These are phyloP conservation scores for Heliothis subflexa DNA, from an alignment of 1,140 invertebrate species.

Conservation along the genomic window DNA sequence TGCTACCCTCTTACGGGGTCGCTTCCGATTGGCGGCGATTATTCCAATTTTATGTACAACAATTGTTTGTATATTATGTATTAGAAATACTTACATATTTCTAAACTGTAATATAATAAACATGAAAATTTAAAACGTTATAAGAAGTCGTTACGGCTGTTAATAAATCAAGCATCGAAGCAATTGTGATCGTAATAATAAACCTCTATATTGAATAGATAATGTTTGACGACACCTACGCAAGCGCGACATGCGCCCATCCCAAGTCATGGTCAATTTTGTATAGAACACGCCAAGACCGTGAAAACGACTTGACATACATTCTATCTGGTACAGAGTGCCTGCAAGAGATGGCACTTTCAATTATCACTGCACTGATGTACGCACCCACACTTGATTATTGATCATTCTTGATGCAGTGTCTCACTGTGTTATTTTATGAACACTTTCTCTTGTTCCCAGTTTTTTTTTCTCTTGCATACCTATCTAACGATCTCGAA, in stretches of 20 bases:
- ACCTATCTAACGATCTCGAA: conserved; percentile 66
- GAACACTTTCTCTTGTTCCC: conserved; percentile 78
- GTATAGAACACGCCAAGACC: conserved; percentile 71
- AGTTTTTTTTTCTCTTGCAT: conserved; percentile 68
- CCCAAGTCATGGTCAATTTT: conserved; percentile 70
- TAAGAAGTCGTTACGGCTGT: neutral
- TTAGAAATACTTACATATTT: too few relatives aligned
- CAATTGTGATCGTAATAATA: conserved; percentile 4
- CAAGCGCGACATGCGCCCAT: conserved; percentile 58
- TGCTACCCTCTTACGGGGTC: too few relatives aligned
- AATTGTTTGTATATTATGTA: too few relatives aligned
- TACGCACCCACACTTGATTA: conserved; percentile 66
- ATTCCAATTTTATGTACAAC: too few relatives aligned
- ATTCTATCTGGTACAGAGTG: conserved; percentile 75
- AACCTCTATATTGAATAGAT: conserved; percentile 50
- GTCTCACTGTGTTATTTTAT: conserved; percentile 68
- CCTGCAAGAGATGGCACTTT: conserved; percentile 79
- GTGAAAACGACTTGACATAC: conserved; percentile 81
- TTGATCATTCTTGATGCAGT: conserved; percentile 74
- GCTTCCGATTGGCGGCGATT: too few relatives aligned
- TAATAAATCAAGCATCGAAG: neutral
- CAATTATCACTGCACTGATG: conserved; percentile 79
- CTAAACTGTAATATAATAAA: too few relatives aligned
- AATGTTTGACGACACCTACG: conserved; percentile 56
- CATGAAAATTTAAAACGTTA: too few relatives aligned